Evolutionary conservation across 2,888 invertebrate species (phyloP), one percentile per base, ranked within the genome.

Genomic region (Rhagophthalmus giganteus): DNA sequence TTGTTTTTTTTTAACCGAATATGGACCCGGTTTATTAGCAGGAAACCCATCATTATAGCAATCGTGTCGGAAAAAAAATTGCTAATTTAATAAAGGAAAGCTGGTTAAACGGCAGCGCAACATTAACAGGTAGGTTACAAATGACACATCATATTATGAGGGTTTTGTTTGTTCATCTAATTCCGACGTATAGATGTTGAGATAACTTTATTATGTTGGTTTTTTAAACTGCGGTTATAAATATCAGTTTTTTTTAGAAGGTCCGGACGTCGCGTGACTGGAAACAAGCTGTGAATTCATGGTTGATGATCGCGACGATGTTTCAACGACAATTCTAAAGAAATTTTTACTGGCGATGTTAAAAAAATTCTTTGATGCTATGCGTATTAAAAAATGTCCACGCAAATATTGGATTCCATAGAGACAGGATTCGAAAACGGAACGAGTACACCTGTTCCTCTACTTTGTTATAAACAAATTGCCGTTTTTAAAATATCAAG

Each of bases 231-330:
- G 49, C 45, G 54, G 54, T 59, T 59, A 52, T 57, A 58, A 57
- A 57, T 60, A 48, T 48, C 49, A 45, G 45, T 52, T 58, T 59
- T 51, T n/a, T n/a, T 44, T 40, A 46, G 47, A 46, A 35, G 38
- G 51, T 33, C 47, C 51, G 51, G 48, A 54, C 57, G 54, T 65
- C 55, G 66, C 66, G 64, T 66, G 65, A 65, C 59, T 53, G 40
- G 56, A 49, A 51, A 59, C 61, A 59, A 59, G 55, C 60, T 57
- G 58, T 57, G 58, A 62, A 62, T 61, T 61, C 62, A 61, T 60
- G 62, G 61, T 61, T 51, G 58, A 58, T 58, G 61, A 58, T 60
- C 58, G 57, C 51, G 50, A 46, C 53, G 48, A 50, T 55, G 55
- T 55, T 52, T 32, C 49, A 41, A 50, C 54, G 28, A 54, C 42